A percentile compares a stretch with the other conserved stretches of the same genome.
phyloP scores from a whole-genome alignment of 2,888 invertebrate genomes.

The Apomyelois bistriatella region DNA sequence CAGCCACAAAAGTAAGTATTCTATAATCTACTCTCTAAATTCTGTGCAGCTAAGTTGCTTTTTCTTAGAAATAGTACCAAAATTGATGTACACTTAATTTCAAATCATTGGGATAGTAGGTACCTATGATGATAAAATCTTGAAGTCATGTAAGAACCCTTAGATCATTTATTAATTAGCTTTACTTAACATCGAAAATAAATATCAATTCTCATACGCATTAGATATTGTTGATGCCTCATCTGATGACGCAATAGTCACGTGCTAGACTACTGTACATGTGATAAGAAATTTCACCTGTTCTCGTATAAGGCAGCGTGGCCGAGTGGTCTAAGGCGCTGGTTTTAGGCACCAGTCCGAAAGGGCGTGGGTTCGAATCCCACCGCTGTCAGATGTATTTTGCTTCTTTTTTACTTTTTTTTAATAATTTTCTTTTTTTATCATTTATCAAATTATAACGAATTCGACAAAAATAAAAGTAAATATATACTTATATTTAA shows the following conservation, averaged over 20 bases:
- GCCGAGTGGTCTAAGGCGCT: constrained; percentile 85
- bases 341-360: constrained; percentile 84
- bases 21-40: no score
- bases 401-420: constrained; percentile 9
- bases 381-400: constrained; percentile 78
- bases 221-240: background rate
- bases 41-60: no score
- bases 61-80: no score
- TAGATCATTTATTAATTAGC: no score
- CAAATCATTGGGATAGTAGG: no score
- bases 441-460: background rate
- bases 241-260: background rate
- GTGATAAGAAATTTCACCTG: background rate
- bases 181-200: no score
- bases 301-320: constrained; percentile 78
- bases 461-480: background rate
- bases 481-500: no score
- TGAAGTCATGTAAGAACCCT: no score
- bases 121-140: no score
- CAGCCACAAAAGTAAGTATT: no score
- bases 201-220: no score
- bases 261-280: background rate
- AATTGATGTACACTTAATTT: no score
- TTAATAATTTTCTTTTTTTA: background rate
- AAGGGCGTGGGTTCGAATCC: constrained; percentile 87